Evolutionary conservation across 1,140 invertebrate genomes (phyloP).

Genomic region (Polypedilum pembai): DNA sequence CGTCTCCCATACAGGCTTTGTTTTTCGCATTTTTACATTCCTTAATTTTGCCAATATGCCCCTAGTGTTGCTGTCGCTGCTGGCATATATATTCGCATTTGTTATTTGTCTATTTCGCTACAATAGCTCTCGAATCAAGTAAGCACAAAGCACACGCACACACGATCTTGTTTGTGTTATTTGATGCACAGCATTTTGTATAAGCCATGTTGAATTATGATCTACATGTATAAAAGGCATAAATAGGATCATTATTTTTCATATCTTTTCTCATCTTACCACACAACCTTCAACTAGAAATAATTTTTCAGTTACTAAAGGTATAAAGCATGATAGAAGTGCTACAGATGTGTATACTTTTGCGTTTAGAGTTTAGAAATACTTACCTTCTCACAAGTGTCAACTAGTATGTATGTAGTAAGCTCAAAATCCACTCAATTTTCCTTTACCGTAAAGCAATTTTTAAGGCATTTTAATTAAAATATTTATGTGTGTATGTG

Average conservation of each 20-base stretch:
- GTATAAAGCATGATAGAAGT: too few species aligned
- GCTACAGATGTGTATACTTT: too few species aligned
- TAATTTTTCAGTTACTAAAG: too few species aligned
- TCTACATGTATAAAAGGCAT: constrained; percentile 5
- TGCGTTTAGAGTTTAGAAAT: too few species aligned
- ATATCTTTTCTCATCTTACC: not conserved
- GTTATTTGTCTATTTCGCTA: not conserved
- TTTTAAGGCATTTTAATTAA: too few species aligned
- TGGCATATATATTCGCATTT: not conserved
- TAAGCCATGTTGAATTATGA: constrained; percentile 6
- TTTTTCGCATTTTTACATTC: not conserved
- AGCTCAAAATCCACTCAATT: too few species aligned
- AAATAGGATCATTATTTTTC: constrained; percentile 6
- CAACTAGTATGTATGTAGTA: too few species aligned
- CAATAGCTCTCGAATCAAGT: not conserved
- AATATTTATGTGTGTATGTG: too few species aligned
- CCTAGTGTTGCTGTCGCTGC: not conserved
- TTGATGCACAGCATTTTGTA: not conserved
- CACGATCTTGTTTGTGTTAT: not conserved
- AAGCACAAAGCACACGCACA: not conserved
- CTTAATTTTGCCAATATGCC: not conserved
- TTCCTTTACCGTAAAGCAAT: too few species aligned
- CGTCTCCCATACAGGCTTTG: not conserved
- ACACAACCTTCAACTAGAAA: too few species aligned
- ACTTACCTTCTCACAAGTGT: too few species aligned